phyloP scores from a whole-genome alignment of 2,113 vertebrate species.

The Poicephalus gulielmi region DNA sequence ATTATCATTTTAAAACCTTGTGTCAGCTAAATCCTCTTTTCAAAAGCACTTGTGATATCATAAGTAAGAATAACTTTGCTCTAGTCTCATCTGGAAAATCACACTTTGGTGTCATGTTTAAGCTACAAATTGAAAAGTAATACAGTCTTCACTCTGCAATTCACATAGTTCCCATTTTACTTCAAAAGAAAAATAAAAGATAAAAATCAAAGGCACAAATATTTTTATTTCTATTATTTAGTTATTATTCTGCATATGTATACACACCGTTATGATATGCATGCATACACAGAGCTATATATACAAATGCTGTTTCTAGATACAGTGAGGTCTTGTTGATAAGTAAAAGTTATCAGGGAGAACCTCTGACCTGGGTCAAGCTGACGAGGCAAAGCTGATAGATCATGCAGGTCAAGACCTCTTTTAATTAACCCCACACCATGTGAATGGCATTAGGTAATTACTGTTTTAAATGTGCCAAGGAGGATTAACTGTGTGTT shows the following conservation, averaged over 20 bases:
- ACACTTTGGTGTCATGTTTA: neutral
- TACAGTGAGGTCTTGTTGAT: neutral
- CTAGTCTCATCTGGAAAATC: neutral
- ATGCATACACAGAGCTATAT: neutral
- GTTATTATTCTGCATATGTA: neutral
- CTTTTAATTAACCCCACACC: slow-evolving; percentile 26
- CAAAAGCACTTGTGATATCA: neutral
- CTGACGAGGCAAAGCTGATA: neutral
- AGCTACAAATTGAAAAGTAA: neutral
- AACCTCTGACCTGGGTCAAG: slow-evolving; percentile 52
- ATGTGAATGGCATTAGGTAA: neutral
- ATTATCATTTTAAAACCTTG: neutral
- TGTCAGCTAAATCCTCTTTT: neutral
- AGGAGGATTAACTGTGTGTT: neutral
- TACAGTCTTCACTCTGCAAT: neutral
- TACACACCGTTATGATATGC: neutral
- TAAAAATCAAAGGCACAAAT: neutral
- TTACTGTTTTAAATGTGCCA: neutral
- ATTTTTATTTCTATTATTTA: neutral
- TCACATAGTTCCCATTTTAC: neutral
- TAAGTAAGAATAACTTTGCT: neutral
- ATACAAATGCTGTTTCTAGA: neutral
- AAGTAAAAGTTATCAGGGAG: neutral
- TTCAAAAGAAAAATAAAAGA: neutral
- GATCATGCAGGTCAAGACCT: slow-evolving; percentile 1